Percentiles rank a stretch among this genome's conserved stretches.
Evolutionary conservation across 2,113 vertebrate species (phyloP).

Genomic region (Rhadina sibilatrix): DNA sequence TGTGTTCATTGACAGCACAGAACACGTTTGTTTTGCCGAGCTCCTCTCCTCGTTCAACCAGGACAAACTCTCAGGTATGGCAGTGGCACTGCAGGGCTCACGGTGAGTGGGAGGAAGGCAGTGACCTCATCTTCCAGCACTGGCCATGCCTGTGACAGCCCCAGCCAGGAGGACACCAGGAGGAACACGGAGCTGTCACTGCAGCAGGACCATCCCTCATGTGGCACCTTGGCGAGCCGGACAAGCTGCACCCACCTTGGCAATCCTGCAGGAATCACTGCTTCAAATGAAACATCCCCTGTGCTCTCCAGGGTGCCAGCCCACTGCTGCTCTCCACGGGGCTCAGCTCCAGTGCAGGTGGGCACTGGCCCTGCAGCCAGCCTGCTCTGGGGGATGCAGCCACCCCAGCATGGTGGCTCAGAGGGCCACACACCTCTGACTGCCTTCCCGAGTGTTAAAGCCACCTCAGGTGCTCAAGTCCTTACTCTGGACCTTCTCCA

Average conservation of each 20-base stretch:
- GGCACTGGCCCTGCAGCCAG: not conserved
- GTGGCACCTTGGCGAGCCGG: accelerated
- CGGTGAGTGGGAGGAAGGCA: not conserved
- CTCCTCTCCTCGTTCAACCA: not conserved
- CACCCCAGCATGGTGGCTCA: accelerated
- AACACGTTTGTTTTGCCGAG: not conserved
- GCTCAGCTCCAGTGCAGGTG: not conserved
- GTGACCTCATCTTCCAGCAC: not conserved
- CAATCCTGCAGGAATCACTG: not conserved
- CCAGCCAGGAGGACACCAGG: accelerated
- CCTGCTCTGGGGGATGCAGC: too few species aligned
- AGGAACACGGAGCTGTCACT: accelerated
- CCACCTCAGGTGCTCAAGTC: not conserved
- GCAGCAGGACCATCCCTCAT: accelerated
- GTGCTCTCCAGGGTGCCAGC: not conserved
- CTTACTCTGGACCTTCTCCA: not conserved
- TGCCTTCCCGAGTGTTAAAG: not conserved
- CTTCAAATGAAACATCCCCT: not conserved
- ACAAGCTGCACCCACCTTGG: accelerated
- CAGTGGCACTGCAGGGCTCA: not conserved
- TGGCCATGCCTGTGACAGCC: not conserved
- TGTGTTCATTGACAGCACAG: accelerated
- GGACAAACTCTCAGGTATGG: accelerated
- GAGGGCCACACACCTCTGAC: accelerated
- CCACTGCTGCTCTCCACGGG: not conserved